phyloP scores from a whole-genome alignment of 2,113 vertebrate species.

The Rallus limicola region DNA sequence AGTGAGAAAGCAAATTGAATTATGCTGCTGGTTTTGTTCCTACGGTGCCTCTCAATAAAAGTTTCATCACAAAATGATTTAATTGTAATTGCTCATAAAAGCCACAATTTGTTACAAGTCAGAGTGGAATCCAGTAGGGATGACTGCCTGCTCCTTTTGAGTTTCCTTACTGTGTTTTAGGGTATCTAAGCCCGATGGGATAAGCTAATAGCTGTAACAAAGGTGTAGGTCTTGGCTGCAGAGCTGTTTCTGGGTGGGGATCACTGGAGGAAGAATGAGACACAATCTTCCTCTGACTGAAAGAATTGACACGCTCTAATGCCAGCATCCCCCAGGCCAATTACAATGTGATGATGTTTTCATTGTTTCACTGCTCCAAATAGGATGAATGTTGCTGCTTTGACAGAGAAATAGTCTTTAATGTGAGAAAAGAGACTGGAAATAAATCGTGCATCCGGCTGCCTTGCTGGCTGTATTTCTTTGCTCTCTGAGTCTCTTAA shows the following conservation, averaged over 20 bases:
- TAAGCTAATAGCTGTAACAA: not conserved
- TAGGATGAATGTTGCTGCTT: slow-evolving; percentile 11
- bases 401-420: slow-evolving; percentile 3
- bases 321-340: not conserved
- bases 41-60: not conserved
- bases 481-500: not conserved
- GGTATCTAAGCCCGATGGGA: not conserved
- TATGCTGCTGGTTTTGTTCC: slow-evolving; percentile 27
- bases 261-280: not conserved
- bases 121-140: not conserved
- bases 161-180: not conserved
- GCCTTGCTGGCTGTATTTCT: not conserved
- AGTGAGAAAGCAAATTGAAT: slow-evolving; percentile 42
- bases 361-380: slow-evolving; percentile 1
- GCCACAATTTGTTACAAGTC: not conserved
- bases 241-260: not conserved
- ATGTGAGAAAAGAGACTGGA: not conserved
- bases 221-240: not conserved
- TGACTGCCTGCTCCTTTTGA: not conserved
- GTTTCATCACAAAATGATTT: slow-evolving; percentile 29
- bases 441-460: slow-evolving; percentile 3
- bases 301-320: not conserved
- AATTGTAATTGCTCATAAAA: slow-evolving; percentile 19
- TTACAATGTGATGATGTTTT: not conserved
- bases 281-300: not conserved